These are phyloP conservation scores for Erythrocercus mccallii DNA, from an alignment of 2,113 vertebrate species.

Conservation along the genomic window DNA sequence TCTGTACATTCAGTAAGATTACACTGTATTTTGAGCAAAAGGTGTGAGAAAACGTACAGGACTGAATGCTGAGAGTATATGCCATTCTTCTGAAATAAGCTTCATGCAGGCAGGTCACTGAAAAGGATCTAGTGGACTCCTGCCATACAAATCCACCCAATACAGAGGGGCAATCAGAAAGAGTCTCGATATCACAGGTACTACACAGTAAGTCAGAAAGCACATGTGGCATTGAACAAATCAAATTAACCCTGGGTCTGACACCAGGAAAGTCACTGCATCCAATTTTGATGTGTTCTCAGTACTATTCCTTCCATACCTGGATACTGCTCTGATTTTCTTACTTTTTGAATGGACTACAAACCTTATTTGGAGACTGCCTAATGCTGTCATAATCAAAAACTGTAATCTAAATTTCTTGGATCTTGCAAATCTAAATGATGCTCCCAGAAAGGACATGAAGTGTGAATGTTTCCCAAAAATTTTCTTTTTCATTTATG, in stretches of 20 bases:
- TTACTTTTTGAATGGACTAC: not conserved
- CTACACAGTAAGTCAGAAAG: not conserved
- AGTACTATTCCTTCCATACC: not conserved
- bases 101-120: not conserved
- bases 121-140: not conserved
- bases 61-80: not conserved
- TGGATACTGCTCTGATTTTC: not conserved
- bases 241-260: not conserved
- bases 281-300: no score
- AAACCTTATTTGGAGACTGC: not conserved
- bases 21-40: not conserved
- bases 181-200: not conserved
- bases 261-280: not conserved
- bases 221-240: not conserved
- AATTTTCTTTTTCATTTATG: not conserved
- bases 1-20: not conserved
- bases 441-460: not conserved
- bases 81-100: not conserved
- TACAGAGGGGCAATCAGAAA: not conserved
- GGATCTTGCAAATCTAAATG: not conserved
- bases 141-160: not conserved
- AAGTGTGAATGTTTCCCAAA: not conserved
- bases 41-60: not conserved
- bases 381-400: not conserved
- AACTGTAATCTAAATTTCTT: not conserved